Base-by-base conservation (phyloP, 1,140 invertebrate genomes). In the Aricia agestis region DNA sequence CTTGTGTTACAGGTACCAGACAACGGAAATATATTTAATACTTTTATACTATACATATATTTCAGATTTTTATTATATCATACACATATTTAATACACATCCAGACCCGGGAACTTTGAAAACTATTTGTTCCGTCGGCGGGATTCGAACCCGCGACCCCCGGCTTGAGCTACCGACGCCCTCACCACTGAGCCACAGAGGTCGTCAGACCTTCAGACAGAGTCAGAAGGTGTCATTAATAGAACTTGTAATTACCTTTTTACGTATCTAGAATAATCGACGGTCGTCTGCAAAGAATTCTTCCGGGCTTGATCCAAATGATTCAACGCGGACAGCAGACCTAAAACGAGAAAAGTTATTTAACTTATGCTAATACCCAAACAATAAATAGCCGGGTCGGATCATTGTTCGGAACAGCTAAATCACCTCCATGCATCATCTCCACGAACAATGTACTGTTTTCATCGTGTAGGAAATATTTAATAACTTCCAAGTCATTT, bases 221-320 rank as follows among this genome's bases (percentile, higher is more conserved):
- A n/a, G n/a, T n/a, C n/a, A n/a, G n/a, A n/a, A n/a, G n/a, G 45
- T 52, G 45, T 10, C 45, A 52, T 15, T 4, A 52, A 15, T 13
- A 52, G 10, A 52, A 52, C 13, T 36, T 13, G 9, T 13, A 45
- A 52, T 70, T 84, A 97, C 92, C 96, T 94, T 87, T 96, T 95
- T 36, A 97, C 95, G 85, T 97, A 97, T 87, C 96, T 94, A 11
- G 95, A 96, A 88, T 97, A 97, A 88, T 97, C 96, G 59, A 95
- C 92, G 15, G 89, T 88, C 13, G 89, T 91, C 76, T 89, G 82
- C 74, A 86, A 72, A 74, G 84, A 85, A 77, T 90, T 90, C 85
- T 91, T 93, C 78, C 82, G 81, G 70, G 82, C 81, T 75, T 91
- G 83, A 76, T 91, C 93, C 76, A 93, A 86, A 75, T 92, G 89